Base-by-base conservation (phyloP, 2,797 vertebrate genomes). In the Darevskia mixta region DNA sequence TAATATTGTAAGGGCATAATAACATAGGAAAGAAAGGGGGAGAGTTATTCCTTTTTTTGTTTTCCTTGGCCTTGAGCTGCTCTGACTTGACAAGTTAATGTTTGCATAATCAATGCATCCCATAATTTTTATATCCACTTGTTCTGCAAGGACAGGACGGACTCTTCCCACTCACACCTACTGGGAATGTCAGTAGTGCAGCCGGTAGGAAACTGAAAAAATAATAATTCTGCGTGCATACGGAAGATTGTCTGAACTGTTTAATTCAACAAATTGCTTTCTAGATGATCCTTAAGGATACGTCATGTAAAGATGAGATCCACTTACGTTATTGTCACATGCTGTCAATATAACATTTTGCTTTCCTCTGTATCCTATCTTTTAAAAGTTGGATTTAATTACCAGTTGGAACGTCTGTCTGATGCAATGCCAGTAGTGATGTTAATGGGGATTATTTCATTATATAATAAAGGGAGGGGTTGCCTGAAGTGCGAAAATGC, bases 41-140 rank as follows among this genome's bases (percentile, higher is more conserved):
- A 23, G 67, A 38, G 45, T 23, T 18, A 49, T 58, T 61, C 25
- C 29, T 79, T 67, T 10, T 64, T 38, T 32, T 64, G 6, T 71
- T 55, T 55, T 29, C 27, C 35, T 38, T 69, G 75, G 73, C 7
- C 0, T 49, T 43, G 66, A 27, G 38, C 29, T 67, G 55, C 32
- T 18, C 25, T 61, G 45, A 71, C n/a, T 86, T 78, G 38, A 69
- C 32, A 32, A 58, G 27, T 79, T 88, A 83, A 71, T 83, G n/a
- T 79, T 83, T 61, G 2, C 9, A 88, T 71, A 79, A 78, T 83
- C 13, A 66, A 64, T 78, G n/a, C 35, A 75, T 49, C 9, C n/a
- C 25, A 3, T 73, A 25, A 87, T 82, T 75, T 75, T n/a, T 35
- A 58, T 83, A 43, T 77, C 27, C 8, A 78, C 6, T 55, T 15